Evolutionary conservation across 1,140 invertebrate genomes (phyloP), one percentile per base, ranked within the genome.

Genomic region (Zaprionus lachaisei): DNA sequence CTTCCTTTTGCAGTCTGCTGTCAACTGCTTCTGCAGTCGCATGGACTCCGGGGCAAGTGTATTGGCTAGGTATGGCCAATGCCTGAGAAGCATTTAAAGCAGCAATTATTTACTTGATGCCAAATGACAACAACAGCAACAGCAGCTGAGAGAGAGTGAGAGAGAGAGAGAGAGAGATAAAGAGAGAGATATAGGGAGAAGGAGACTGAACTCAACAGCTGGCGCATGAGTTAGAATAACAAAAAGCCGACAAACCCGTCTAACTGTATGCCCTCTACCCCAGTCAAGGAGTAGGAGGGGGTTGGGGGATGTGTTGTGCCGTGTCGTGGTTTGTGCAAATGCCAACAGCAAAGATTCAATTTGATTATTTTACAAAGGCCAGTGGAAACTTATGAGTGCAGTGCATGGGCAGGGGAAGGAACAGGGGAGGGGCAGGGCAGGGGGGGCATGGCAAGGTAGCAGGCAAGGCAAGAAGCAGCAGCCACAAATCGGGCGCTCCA

Each of bases 51-150:
- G 17, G 9, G 0, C 5, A 54, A 60, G 31, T 4, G 44, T n/a
- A 28, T 60, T 2, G n/a, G 11, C 41, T 49, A 76, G 64, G 71
- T 79, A 87, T 77, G 74, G 58, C 37, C 66, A 62, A 67, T 69
- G 69, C 87, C 87, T 91, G 87, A 91, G 87, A 68, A 91, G 87
- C 87, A 91, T 91, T 91, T 91, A 91, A 91, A 91, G 73, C 87
- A 91, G 87, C 87, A 91, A 91, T 91, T 91, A 91, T 91, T 91
- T 91, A 79, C 87, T 80, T 82, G 81, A 87, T 87, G 79, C 72
- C 79, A 69, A 91, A 87, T 87, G 83, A 87, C 83, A 87, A 86
- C 71, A 82, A 68, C 74, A 85, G 71, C 67, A 71, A 31, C 63
- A 56, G 17, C 57, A 54, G 41, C 49, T 62, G n/a, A 56, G 44